Evolutionary conservation across 2,888 invertebrate genomes (phyloP), one percentile per base, ranked within the genome.

Genomic region (Melipona bicolor): DNA sequence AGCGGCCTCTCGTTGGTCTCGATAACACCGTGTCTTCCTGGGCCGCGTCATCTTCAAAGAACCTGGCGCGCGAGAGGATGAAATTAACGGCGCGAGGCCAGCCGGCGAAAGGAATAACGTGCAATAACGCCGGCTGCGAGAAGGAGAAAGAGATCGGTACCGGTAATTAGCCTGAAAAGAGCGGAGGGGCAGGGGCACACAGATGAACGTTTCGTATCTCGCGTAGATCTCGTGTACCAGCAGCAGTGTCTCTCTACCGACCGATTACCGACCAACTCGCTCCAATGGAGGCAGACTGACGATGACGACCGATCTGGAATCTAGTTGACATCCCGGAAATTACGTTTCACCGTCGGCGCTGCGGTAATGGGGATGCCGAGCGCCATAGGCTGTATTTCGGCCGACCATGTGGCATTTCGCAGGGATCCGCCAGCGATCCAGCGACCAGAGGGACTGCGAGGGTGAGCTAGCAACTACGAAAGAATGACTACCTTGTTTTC

Each of bases 301-400:
- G 87, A 88, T 82, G 80, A 89, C 79, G 90, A 84, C 81, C 83
- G 88, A 88, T 89, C 81, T 83, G 82, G 87, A 81, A 82, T 78
- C 90, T 91, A 88, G 89, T 91, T 91, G 90, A 87, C 90, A 83
- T 87, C 72, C 93, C 94, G 94, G 94, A 94, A 94, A 94, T 94
- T 94, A 94, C 93, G 93, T 94, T 93, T 92, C 93, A 88, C 90
- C 91, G 90, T 90, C 78, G 89, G 90, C 91, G 91, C 91, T 91
- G 90, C 89, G 92, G 91, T 93, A 92, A 91, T 90, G 88, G 83
- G 90, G 88, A 86, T 90, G 88, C 87, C 71, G 85, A 75, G 59
- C 78, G 83, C 86, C 90, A 90, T 88, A 88, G 86, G 87, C 79
- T 64, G 83, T 81, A 88, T 89, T 87, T 85, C 82, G 77, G 89